phyloP scores from a whole-genome alignment of 2,888 invertebrate genomes.

The Empis livida region DNA sequence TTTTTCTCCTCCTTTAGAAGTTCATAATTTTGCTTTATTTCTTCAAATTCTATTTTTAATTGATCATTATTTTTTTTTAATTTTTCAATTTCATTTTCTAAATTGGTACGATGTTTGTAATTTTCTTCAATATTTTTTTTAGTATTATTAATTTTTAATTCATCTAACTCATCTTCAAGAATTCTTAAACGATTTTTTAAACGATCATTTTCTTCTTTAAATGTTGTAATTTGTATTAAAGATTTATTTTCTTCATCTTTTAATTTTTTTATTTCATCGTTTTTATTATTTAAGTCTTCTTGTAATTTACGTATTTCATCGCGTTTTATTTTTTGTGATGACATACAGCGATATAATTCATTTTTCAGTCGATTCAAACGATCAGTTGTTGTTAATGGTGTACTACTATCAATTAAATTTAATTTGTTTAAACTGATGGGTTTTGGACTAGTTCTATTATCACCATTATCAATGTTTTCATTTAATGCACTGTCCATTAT shows the following conservation, averaged over 20 bases:
- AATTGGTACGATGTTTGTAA: not conserved
- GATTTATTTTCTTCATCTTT: slow-evolving; percentile 30
- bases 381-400: slow-evolving; percentile 30
- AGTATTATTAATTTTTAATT: slow-evolving; percentile 25
- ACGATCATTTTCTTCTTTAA: slow-evolving; percentile 28
- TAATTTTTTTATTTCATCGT: slow-evolving; percentile 21
- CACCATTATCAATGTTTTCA: slow-evolving; percentile 20
- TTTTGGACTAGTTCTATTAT: slow-evolving; percentile 19
- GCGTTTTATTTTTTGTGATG: slow-evolving; percentile 36
- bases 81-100: slow-evolving; percentile 6
- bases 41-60: slow-evolving; percentile 30
- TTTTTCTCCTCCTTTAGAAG: slow-evolving; percentile 30
- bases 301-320: slow-evolving; percentile 40
- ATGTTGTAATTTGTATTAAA: slow-evolving; percentile 23
- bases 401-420: slow-evolving; percentile 22
- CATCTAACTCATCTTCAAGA: slow-evolving; percentile 30
- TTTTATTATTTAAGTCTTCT: slow-evolving; percentile 23
- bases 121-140: slow-evolving; percentile 3
- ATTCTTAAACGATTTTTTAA: slow-evolving; percentile 25
- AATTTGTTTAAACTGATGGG: slow-evolving; percentile 19
- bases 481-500: slow-evolving; percentile 29
- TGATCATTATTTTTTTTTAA: slow-evolving; percentile 14
- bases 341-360: slow-evolving; percentile 37
- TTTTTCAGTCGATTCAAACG: slow-evolving; percentile 34
- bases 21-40: slow-evolving; percentile 31